Evolutionary conservation across 2,888 invertebrate genomes (phyloP).

Genomic region (Monochamus alternatus): DNA sequence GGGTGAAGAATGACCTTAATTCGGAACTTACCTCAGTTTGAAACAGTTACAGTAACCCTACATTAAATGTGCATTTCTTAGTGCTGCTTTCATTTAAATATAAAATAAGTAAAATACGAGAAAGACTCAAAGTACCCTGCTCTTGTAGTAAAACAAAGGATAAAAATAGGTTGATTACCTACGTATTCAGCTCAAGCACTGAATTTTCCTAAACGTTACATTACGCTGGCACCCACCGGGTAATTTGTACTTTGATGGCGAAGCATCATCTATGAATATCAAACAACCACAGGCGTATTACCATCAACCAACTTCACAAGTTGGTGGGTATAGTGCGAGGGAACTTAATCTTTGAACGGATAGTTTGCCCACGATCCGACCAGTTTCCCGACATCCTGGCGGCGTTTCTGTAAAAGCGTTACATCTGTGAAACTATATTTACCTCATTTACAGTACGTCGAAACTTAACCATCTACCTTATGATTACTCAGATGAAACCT

Average conservation of each 20-base stretch:
- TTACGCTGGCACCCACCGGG: conserved; percentile 28
- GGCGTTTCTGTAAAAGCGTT: neutral
- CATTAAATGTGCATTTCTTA: too few species aligned
- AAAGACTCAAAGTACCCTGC: neutral
- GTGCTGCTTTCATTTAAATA: too few species aligned
- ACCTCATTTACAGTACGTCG: neutral
- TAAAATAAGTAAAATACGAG: neutral
- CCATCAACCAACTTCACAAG: conserved; percentile 37
- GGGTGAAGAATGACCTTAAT: too few species aligned
- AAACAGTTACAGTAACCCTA: too few species aligned
- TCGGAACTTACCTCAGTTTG: too few species aligned
- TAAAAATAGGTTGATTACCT: conserved; percentile 26
- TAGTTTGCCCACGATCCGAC: conserved; percentile 34
- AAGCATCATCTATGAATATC: conserved; percentile 44
- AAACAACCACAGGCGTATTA: conserved; percentile 43
- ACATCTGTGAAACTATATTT: neutral
- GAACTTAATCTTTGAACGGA: conserved; percentile 38
- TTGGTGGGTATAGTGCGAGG: conserved; percentile 23
- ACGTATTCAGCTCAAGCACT: conserved; percentile 23
- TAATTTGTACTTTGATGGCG: conserved; percentile 43
- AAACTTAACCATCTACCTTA: neutral
- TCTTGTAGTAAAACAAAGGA: conserved; percentile 1
- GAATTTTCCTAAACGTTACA: conserved; percentile 39
- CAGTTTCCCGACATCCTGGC: conserved; percentile 1
- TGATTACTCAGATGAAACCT: neutral